Base-by-base conservation (phyloP, 2,888 invertebrate genomes). In the Elmis aenea region DNA sequence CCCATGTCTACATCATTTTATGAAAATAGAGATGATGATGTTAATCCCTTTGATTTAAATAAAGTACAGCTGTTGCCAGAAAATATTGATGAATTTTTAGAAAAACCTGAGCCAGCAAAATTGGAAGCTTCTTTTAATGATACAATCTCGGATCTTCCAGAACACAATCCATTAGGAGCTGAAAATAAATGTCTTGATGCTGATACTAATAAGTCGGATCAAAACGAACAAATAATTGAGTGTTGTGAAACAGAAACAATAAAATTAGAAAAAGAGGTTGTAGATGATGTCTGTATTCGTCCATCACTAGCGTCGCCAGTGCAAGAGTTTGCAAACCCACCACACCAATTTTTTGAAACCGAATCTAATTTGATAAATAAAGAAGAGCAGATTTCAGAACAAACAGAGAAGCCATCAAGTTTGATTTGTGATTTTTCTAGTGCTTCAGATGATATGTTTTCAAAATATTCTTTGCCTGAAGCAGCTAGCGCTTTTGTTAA, bases 1-100 rank as follows among this genome's bases (percentile, higher is more conserved):
- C 77, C 77, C 9, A 79, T 79, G 78, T 77, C 75, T 45, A 76
- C 76, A 76, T 77, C 77, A 33, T 78, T 78, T 59, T 77, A 77
- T 54, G 77, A 76, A 54, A 76, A 77, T 53, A 74, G 76, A 55
- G 74, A 73, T 42, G 72, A 72, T 33, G 64, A 68, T 33, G 45
- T 58, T 20, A 65, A 71, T 52, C 69, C 68, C 26, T 74, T 76
- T 25, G 77, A 77, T 60, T 67, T 78, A 14, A 77, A 79, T 57
- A 73, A 76, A 44, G 77, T 78, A 12, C 78, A 76, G 48, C 53
- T 66, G 10, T 55, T 78, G 26, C 78, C 78, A 0, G 50, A 50
- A 26, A 71, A 73, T 46, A 62, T 54, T 54, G 64, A 67, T 15
- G 64, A 62, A 10, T 63, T 62, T 35, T 42, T 63, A 16, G 36